Evolutionary conservation across 2,888 invertebrate species (phyloP).

Genomic region (Steinernema hermaphroditum): DNA sequence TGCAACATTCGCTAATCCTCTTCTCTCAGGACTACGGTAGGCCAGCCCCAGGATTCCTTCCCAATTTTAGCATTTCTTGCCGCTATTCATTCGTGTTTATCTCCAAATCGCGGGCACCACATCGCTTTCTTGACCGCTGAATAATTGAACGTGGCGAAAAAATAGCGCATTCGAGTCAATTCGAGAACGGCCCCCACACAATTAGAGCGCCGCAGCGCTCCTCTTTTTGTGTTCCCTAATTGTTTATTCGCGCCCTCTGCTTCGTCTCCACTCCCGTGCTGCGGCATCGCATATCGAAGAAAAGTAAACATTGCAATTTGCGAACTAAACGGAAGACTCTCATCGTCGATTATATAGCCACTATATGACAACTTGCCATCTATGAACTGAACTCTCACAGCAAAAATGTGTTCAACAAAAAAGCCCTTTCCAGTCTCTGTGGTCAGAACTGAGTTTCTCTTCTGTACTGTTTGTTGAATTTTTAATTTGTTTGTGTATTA

Average conservation of each 20-base stretch:
- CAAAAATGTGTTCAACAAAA: too few species aligned
- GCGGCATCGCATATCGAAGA: not conserved
- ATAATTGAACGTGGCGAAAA: slow-evolving; percentile 6
- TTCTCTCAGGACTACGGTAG: too few species aligned
- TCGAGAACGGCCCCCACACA: not conserved
- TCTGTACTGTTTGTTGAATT: too few species aligned
- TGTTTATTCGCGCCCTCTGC: slow-evolving; percentile 27
- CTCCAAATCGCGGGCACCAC: too few species aligned
- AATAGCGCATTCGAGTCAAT: not conserved
- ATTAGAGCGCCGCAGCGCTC: slow-evolving; percentile 18
- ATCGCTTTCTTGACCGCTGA: slow-evolving; percentile 10
- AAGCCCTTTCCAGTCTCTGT: too few species aligned
- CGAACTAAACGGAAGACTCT: slow-evolving; percentile 25
- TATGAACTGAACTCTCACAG: too few species aligned
- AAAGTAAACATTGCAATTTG: slow-evolving; percentile 29
- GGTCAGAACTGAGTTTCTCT: too few species aligned
- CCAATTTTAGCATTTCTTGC: too few species aligned
- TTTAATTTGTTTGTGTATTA: too few species aligned
- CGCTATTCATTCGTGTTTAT: too few species aligned
- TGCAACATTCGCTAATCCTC: too few species aligned
- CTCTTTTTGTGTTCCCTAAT: slow-evolving; percentile 2
- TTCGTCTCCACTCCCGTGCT: slow-evolving; percentile 2
- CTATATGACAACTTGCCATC: not conserved
- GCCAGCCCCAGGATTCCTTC: too few species aligned
- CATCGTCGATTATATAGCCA: not conserved